Base-by-base conservation (phyloP, 2,888 invertebrate species). In the Clusia tigrina region DNA sequence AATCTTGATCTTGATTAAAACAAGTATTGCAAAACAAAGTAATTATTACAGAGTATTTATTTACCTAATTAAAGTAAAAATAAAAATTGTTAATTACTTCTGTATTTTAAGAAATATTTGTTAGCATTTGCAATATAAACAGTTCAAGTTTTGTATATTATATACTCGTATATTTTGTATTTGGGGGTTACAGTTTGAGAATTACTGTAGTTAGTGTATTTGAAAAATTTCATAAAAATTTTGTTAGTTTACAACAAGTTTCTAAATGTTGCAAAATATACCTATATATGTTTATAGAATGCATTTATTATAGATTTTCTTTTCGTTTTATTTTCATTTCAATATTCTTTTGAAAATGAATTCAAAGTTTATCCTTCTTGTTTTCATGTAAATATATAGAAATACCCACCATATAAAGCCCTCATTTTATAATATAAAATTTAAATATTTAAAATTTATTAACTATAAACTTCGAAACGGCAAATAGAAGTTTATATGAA, bases 1-100 rank as follows among this genome's bases (percentile, higher is more conserved):
- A n/a, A n/a, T n/a, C n/a, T n/a, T n/a, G n/a, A n/a, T 72, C 73
- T 74, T 75, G 71, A 76, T 75, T 74, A 74, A 73, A 74, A 72
- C 71, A 74, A 77, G 72, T 75, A 73, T 74, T 73, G 74, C 73
- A 71, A 74, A 72, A 72, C 70, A 74, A 76, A 75, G 74, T 76
- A 75, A 75, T 76, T 76, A 75, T 74, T 76, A 72, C 64, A 66
- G 17, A 52, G 32, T 42, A 60, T 32, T 23, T 42, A 24, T 17
- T n/a, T n/a, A n/a, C n/a, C n/a, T n/a, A n/a, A n/a, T n/a, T 24
- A 52, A 58, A 22, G 12, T 60, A 52, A 51, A 12, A 48, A n/a
- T n/a, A n/a, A 15, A 20, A 54, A 46, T n/a, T 42, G 42, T 42
- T 42, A 42, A 48, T 20, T 15, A 48, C 18, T 48, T 48, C 9